phyloP scores from a whole-genome alignment of 2,888 invertebrate species.

The Cantharis flavilabris region DNA sequence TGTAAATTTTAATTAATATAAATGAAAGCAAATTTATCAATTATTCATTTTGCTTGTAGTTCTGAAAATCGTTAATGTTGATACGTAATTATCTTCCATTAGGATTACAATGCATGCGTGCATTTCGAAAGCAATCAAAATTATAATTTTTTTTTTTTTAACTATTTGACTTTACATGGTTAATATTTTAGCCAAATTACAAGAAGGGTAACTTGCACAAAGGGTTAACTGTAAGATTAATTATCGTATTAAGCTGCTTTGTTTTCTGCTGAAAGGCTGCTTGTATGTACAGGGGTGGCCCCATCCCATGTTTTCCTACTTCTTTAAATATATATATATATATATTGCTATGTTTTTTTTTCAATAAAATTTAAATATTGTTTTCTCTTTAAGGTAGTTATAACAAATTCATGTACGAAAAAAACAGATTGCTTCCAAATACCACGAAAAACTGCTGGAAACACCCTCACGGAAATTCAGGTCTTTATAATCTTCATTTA shows the following conservation, averaged over 20 bases:
- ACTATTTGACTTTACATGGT: not conserved
- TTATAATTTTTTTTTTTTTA: not conserved
- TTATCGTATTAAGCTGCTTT: not conserved
- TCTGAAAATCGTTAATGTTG: constrained; percentile 12
- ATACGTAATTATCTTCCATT: not conserved
- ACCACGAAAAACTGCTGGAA: constrained; percentile 35
- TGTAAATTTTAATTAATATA: constrained; percentile 9
- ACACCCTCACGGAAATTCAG: not conserved
- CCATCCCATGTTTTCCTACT: too few relatives aligned
- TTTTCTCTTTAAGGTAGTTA: constrained; percentile 33
- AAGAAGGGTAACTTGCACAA: not conserved
- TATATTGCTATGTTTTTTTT: too few relatives aligned
- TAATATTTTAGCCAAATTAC: not conserved
- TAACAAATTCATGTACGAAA: constrained; percentile 33
- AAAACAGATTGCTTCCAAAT: constrained; percentile 34
- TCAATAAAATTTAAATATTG: not conserved
- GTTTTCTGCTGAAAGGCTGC: not conserved
- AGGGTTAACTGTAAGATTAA: not conserved
- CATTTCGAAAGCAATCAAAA: not conserved
- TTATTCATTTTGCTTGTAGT: constrained; percentile 4
- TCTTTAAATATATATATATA: too few relatives aligned
- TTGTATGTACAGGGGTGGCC: not conserved
- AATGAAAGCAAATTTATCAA: constrained; percentile 11
- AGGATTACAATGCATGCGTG: not conserved
- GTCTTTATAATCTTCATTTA: not conserved